A percentile compares a stretch with the other conserved stretches of the same genome.
Evolutionary conservation across 2,797 vertebrate genomes (phyloP).

Genomic region (Anguilla pacifica): DNA sequence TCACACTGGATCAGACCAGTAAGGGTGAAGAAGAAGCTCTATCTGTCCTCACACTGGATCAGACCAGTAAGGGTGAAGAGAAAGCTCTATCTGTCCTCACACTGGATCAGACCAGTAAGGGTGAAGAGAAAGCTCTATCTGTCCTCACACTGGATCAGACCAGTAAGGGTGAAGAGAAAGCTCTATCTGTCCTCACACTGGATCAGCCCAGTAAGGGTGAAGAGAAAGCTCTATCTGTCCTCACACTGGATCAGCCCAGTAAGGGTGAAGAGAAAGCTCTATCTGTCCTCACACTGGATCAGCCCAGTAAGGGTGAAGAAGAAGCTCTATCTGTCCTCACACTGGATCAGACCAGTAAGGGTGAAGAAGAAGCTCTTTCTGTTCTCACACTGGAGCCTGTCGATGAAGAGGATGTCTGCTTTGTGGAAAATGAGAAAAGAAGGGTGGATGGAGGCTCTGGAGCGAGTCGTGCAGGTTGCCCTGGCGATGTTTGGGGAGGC

Average conservation of each 20-base stretch:
- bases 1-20: neutral
- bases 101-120: neutral
- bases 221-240: too few relatives aligned
- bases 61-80: neutral
- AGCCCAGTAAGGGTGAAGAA: neutral
- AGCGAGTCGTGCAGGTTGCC: neutral
- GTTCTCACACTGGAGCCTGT: neutral
- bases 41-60: neutral
- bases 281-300: neutral
- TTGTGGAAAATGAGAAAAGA: neutral
- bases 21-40: too few relatives aligned
- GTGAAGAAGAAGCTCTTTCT: too few relatives aligned
- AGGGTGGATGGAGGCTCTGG: neutral
- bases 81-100: neutral
- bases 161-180: neutral
- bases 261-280: neutral
- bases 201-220: neutral
- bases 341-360: too few relatives aligned
- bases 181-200: neutral
- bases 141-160: neutral
- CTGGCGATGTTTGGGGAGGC: neutral
- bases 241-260: neutral
- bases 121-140: too few relatives aligned
- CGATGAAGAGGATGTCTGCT: neutral
- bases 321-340: too few relatives aligned